Evolutionary conservation across 2,797 vertebrate genomes (phyloP), one percentile per base, ranked within the genome.

Genomic region (Helarctos malayanus): DNA sequence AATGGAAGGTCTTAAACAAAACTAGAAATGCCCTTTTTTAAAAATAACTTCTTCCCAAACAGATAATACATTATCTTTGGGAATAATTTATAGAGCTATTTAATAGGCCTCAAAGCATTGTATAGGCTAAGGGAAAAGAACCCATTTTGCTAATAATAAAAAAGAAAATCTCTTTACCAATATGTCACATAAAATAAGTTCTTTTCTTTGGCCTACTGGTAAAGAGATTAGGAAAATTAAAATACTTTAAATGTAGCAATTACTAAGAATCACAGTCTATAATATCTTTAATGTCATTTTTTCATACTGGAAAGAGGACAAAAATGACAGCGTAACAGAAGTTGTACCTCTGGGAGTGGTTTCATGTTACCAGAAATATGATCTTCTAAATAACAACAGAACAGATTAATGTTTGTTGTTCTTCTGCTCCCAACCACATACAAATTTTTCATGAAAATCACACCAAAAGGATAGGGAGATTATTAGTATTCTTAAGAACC

Each of bases 211-310:
- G 15, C 32, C 86, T 80, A 79, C 83, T 57, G 87, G 61, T 88
- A 68, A 87, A 87, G 57, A 91, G 49, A 93, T 47, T 32, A 92
- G 57, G 4, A 94, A 91, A 94, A 90, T 35, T 21, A 79, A 75
- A 94, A 88, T 56, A 88, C 83, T 96, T 95, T 82, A 47, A 95
- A 91, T 69, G 52, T 1, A 97, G 13, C 1, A 92, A 90, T 90
- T 90, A 91, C 12, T 96, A 86, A 41, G 35, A 97, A 89, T 87
- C 63, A 21, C 18, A 91, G 63, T 82, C 52, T 65, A 56, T 65
- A 96, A 88, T 38, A 80, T 27, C 14, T n/a, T 92, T 86, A 88
- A 83, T 86, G 32, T 57, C 80, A 56, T 23, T 49, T 49, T 59
- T 80, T 78, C 63, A 59, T 16, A 85, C 61, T 87, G 82, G 61